Evolutionary conservation across 2,888 invertebrate genomes (phyloP).

Genomic region (Amphipoea lucens): DNA sequence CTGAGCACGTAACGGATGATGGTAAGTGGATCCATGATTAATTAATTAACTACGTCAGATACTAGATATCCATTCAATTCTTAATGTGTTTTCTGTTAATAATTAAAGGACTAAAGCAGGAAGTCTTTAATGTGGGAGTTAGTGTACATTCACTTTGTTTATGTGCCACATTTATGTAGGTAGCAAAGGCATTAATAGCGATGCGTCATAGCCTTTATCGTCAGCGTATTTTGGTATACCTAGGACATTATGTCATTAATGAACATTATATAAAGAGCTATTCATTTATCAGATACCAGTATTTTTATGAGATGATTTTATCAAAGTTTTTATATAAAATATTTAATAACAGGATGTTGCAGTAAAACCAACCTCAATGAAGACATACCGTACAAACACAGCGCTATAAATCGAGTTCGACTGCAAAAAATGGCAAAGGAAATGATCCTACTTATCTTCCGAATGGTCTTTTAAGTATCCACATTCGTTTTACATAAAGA

Average conservation of each 20-base stretch:
- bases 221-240: not conserved
- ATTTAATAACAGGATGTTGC: conserved; percentile 33
- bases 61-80: not conserved
- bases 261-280: conserved; percentile 13
- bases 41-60: not conserved
- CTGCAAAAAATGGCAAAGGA: conserved; percentile 68
- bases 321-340: conserved; percentile 10
- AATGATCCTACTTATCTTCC: conserved; percentile 69
- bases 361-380: conserved; percentile 22
- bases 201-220: conserved; percentile 34
- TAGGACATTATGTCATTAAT: conserved; percentile 14
- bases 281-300: conserved; percentile 5
- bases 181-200: conserved; percentile 6
- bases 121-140: not conserved
- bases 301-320: conserved; percentile 20
- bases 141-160: not conserved
- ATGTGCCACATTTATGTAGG: conserved; percentile 3
- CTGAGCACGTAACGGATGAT: not conserved
- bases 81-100: not conserved
- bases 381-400: conserved; percentile 32
- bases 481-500: conserved; percentile 76
- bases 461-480: conserved; percentile 74
- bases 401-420: conserved; percentile 64
- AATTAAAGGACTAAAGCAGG: not conserved
- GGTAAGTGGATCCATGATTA: not conserved